Percentiles rank a stretch among this genome's conserved stretches.
Evolutionary conservation across 2,888 invertebrate genomes (phyloP).

Genomic region (Cryptus viduatorius): DNA sequence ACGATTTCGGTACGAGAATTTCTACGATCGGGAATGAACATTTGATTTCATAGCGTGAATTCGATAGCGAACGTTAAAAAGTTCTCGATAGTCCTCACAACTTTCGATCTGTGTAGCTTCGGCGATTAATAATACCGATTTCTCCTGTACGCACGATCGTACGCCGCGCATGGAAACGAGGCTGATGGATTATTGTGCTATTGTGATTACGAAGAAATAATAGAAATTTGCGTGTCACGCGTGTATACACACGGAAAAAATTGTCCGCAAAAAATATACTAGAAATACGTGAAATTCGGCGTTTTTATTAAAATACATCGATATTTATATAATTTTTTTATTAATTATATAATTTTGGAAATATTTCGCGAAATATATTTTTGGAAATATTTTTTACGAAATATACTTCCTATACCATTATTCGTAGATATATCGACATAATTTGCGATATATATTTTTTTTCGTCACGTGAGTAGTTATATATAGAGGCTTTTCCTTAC

Average conservation of each 20-base stretch:
- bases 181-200: not conserved
- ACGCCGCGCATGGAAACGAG: no score
- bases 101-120: not conserved
- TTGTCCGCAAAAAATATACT: no score
- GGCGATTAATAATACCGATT: not conserved
- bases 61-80: not conserved
- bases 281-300: no score
- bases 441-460: no score
- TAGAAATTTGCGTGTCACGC: not conserved
- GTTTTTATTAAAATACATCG: no score
- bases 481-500: not conserved
- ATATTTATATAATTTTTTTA: no score
- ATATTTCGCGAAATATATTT: no score
- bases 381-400: no score
- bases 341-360: no score
- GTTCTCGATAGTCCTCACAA: not conserved
- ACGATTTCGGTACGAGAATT: constrained; percentile 1
- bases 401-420: no score
- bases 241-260: no score
- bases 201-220: not conserved
- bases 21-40: not conserved
- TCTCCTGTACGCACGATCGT: not conserved
- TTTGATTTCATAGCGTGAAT: not conserved
- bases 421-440: no score
- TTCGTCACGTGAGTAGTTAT: not conserved